Conservation (phyloP, 1,140 invertebrate species). For the Trypoxylus dichotomus region DNA sequence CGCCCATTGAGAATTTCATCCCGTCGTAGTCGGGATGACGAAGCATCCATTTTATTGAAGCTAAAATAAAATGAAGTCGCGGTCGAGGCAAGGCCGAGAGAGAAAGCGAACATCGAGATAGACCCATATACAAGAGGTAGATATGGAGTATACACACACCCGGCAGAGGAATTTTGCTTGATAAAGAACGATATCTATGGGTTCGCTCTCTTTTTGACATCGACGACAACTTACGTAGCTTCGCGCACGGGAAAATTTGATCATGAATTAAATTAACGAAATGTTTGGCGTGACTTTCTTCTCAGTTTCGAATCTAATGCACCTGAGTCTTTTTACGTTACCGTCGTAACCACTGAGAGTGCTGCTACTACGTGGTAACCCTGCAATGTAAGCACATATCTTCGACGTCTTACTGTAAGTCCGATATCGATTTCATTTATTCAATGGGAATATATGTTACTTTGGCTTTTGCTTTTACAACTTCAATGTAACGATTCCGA, state of each 20-base stretch:
- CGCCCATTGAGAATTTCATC: constrained; percentile 11
- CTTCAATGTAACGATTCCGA: too few relatives aligned
- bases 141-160: background rate
- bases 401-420: too few relatives aligned
- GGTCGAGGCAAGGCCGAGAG: background rate
- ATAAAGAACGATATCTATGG: background rate
- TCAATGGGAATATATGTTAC: too few relatives aligned
- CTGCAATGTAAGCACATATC: too few relatives aligned
- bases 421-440: too few relatives aligned
- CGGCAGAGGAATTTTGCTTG: background rate
- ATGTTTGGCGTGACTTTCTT: background rate
- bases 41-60: constrained; percentile 18
- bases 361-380: too few relatives aligned
- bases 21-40: background rate
- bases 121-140: background rate
- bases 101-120: background rate
- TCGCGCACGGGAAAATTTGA: background rate
- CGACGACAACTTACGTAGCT: background rate
- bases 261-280: background rate
- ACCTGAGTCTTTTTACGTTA: background rate
- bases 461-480: too few relatives aligned
- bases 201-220: background rate
- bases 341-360: too few relatives aligned
- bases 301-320: background rate
- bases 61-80: constrained; percentile 15